Percentiles rank a stretch among this genome's conserved stretches.
Conservation (phyloP, 2,797 vertebrate genomes). For the Sorex maritimensis region DNA sequence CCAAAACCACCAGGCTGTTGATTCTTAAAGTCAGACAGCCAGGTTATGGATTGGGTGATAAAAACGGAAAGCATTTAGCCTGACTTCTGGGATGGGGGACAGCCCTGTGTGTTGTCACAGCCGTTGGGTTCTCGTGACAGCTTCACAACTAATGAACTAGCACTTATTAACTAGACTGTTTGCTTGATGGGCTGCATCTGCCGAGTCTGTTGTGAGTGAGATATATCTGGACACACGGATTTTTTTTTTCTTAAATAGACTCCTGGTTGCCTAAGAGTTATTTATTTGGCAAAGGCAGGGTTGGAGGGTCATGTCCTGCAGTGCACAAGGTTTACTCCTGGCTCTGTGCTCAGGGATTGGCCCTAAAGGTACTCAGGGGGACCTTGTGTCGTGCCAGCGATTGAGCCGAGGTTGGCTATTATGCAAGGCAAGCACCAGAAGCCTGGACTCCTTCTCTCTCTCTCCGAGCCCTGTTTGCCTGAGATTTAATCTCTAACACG, state of each 20-base stretch:
- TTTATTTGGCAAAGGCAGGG: no score
- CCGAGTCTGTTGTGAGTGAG: constrained; percentile 24
- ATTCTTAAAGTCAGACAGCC: constrained; percentile 82
- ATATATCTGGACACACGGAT: not conserved
- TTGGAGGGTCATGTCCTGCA: no score
- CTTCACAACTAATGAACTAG: constrained; percentile 75
- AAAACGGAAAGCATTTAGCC: constrained; percentile 85
- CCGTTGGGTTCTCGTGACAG: constrained; percentile 77
- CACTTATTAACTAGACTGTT: constrained; percentile 78
- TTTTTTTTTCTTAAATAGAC: not conserved
- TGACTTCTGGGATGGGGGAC: constrained; percentile 80
- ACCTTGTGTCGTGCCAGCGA: no score
- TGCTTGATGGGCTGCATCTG: not conserved
- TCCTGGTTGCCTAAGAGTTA: not conserved
- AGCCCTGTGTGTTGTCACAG: constrained; percentile 81
- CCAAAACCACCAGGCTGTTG: constrained; percentile 86
- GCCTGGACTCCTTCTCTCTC: not conserved
- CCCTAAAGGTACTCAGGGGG: no score
- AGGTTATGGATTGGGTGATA: constrained; percentile 84
- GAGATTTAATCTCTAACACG: constrained; percentile 38
- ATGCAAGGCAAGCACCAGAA: no score
- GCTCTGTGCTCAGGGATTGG: no score
- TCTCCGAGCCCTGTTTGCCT: not conserved
- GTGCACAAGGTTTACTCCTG: no score
- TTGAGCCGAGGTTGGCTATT: no score